Evolutionary conservation across 2,888 invertebrate species (phyloP).

Genomic region (Adelognathus sp.): DNA sequence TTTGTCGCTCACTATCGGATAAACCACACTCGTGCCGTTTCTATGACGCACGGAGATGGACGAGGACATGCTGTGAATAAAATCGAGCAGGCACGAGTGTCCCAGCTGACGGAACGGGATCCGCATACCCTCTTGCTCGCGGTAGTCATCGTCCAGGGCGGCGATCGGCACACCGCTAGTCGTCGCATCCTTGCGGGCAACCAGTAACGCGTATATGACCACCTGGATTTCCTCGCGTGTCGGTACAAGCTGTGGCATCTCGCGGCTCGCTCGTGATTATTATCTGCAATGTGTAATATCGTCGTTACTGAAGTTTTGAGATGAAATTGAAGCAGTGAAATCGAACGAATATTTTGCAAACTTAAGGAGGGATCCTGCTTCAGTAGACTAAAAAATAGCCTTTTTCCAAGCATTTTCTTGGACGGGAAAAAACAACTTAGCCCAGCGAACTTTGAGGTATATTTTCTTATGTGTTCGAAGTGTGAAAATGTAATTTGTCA

Average conservation of each 20-base stretch:
- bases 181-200: conserved; percentile 48
- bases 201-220: conserved; percentile 63
- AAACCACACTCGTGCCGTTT: conserved; percentile 35
- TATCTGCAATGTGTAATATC: no score
- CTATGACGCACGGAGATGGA: background rate
- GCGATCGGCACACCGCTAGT: conserved; percentile 43
- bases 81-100: conserved; percentile 56
- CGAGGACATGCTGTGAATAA: conserved; percentile 61
- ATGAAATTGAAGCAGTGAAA: no score
- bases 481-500: no score
- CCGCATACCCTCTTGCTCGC: conserved; percentile 54
- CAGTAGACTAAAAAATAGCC: no score
- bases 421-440: no score
- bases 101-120: conserved; percentile 70
- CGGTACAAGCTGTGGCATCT: conserved; percentile 4
- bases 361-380: no score
- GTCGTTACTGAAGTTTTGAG: no score
- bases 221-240: conserved; percentile 56
- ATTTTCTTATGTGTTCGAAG: no score
- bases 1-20: conserved; percentile 65
- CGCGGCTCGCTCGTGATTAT: background rate
- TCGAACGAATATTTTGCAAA: no score
- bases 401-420: no score
- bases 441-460: no score
- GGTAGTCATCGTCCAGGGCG: conserved; percentile 62